Percentiles rank a stretch among this genome's conserved stretches.
Conservation (phyloP, 1,140 invertebrate species). For the Littorina saxatilis region DNA sequence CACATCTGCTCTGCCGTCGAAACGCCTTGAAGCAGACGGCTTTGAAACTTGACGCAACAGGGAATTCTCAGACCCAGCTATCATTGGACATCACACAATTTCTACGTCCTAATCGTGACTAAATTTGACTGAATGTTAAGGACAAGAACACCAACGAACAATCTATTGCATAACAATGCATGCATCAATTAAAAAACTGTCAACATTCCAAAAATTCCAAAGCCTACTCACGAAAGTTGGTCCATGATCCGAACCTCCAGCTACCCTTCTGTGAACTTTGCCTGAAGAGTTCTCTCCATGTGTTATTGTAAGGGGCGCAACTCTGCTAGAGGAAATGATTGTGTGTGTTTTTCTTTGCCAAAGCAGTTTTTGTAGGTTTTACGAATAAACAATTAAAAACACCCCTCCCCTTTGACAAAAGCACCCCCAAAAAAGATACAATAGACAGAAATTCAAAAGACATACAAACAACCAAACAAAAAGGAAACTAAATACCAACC, state of each 20-base stretch:
- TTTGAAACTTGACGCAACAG: too few species aligned
- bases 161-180: too few species aligned
- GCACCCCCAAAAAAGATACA: background rate
- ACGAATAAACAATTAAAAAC: background rate
- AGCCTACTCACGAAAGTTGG: conserved; percentile 38
- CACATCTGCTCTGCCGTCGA: too few species aligned
- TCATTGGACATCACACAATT: too few species aligned
- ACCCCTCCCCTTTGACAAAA: background rate
- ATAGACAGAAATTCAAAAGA: background rate
- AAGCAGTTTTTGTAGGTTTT: background rate
- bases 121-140: too few species aligned
- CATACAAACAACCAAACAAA: too few species aligned
- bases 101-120: too few species aligned
- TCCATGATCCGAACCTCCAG: conserved; percentile 40
- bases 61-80: too few species aligned
- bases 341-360: background rate
- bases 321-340: background rate
- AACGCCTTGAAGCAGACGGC: too few species aligned
- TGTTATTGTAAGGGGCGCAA: conserved; percentile 4
- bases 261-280: conserved; percentile 22
- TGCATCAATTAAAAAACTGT: background rate
- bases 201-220: conserved; percentile 41
- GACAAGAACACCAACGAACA: too few species aligned
- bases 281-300: conserved; percentile 24
- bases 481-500: too few species aligned